Evolutionary conservation across 1,140 invertebrate species (phyloP).

Genomic region (Platyscapa corneri): DNA sequence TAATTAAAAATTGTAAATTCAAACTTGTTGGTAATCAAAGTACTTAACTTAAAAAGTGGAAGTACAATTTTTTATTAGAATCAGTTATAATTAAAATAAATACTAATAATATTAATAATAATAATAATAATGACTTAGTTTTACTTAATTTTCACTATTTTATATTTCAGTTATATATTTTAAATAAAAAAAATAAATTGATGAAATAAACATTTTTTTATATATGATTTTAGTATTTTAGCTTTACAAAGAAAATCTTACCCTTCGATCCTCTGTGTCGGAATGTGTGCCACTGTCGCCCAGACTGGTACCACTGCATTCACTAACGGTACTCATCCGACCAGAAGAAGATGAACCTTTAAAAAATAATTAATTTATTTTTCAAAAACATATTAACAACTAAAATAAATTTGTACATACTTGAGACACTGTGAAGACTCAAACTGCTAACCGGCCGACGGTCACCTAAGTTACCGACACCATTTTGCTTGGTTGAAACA

Average conservation of each 20-base stretch:
- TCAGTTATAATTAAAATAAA: too few species aligned
- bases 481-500: conserved; percentile 59
- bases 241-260: conserved; percentile 61
- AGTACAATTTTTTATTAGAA: neutral
- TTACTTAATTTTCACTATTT: too few species aligned
- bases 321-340: conserved; percentile 84
- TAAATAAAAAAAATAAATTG: too few species aligned
- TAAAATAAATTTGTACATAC: conserved; percentile 66
- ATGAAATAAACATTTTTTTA: too few species aligned
- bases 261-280: conserved; percentile 85
- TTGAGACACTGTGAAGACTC: conserved; percentile 83
- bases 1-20: neutral
- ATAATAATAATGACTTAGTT: too few species aligned
- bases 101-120: too few species aligned
- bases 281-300: conserved; percentile 90
- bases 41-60: neutral
- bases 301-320: conserved; percentile 83
- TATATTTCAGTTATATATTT: too few species aligned
- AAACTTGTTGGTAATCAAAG: neutral
- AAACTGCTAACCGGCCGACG: conserved; percentile 82
- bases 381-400: neutral
- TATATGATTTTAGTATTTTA: too few species aligned
- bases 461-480: conserved; percentile 61
- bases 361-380: conserved; percentile 42
- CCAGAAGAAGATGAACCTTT: conserved; percentile 85